A percentile compares a stretch with the other conserved stretches of the same genome.
phyloP scores from a whole-genome alignment of 2,888 invertebrate species.

The Coremacera marginata region DNA sequence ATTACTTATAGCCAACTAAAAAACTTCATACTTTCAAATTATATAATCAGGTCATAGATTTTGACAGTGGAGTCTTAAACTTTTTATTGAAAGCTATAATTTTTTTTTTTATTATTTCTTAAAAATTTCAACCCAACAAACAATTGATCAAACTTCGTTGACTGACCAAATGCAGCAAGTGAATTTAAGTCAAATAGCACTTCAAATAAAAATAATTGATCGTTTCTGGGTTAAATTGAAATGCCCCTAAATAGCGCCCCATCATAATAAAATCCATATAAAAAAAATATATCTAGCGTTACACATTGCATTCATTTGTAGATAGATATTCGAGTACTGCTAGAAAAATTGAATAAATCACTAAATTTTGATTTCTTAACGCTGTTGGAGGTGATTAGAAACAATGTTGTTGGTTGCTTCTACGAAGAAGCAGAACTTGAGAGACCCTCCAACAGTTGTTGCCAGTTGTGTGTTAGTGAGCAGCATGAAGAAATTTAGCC shows the following conservation, averaged over 20 bases:
- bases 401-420: neutral
- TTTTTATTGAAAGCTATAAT: too few species aligned
- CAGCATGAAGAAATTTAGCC: neutral
- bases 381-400: constrained; percentile 1
- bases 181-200: constrained; percentile 13
- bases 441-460: too few species aligned
- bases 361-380: neutral
- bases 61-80: too few species aligned
- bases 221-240: neutral
- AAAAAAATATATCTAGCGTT: neutral
- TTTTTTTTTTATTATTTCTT: too few species aligned
- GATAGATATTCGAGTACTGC: too few species aligned
- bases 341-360: constrained; percentile 4
- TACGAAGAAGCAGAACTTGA: neutral
- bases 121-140: too few species aligned
- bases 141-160: neutral
- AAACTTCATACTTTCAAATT: too few species aligned
- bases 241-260: neutral
- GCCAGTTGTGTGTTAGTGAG: too few species aligned
- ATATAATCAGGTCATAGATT: too few species aligned
- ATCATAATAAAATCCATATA: neutral
- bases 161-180: neutral
- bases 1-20: too few species aligned
- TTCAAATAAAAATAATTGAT: constrained; percentile 5
- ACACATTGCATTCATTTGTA: neutral